These are phyloP conservation scores for Vicugna pacos DNA, from an alignment of 2,113 vertebrate genomes.

Conservation along the genomic window DNA sequence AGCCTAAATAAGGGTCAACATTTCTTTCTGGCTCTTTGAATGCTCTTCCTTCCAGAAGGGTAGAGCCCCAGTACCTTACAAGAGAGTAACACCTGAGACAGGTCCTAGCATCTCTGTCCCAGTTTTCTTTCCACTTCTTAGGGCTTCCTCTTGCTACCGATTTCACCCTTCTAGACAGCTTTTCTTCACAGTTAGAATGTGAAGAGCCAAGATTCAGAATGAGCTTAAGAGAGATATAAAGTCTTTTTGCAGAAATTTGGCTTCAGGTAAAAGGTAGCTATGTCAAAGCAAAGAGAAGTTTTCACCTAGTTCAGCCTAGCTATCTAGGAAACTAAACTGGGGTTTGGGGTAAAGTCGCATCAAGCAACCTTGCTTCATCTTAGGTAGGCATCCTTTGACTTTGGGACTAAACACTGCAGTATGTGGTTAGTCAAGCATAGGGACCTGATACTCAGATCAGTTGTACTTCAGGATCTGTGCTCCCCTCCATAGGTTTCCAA, in stretches of 20 bases:
- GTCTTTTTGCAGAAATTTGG: neutral
- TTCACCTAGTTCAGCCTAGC: neutral
- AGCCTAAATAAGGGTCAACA: neutral
- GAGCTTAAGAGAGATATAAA: neutral
- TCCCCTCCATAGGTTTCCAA: neutral
- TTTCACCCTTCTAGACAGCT: neutral
- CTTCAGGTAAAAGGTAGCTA: neutral
- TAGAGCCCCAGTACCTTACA: neutral
- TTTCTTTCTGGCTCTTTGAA: neutral
- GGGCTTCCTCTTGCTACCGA: neutral
- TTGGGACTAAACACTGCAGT: neutral
- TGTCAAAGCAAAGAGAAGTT: slow-evolving; percentile 8
- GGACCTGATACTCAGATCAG: neutral
- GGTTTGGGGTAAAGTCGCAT: neutral
- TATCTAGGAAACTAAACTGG: neutral
- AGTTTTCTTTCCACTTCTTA: neutral
- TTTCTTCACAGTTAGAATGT: neutral
- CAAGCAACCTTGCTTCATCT: neutral
- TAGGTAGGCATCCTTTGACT: neutral
- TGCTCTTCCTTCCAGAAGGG: neutral
- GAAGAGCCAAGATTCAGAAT: neutral
- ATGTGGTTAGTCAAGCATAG: neutral
- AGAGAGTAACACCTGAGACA: neutral
- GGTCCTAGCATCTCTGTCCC: neutral
- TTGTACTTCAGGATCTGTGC: neutral